phyloP scores from a whole-genome alignment of 2,113 vertebrate genomes.

The Mobula birostris region DNA sequence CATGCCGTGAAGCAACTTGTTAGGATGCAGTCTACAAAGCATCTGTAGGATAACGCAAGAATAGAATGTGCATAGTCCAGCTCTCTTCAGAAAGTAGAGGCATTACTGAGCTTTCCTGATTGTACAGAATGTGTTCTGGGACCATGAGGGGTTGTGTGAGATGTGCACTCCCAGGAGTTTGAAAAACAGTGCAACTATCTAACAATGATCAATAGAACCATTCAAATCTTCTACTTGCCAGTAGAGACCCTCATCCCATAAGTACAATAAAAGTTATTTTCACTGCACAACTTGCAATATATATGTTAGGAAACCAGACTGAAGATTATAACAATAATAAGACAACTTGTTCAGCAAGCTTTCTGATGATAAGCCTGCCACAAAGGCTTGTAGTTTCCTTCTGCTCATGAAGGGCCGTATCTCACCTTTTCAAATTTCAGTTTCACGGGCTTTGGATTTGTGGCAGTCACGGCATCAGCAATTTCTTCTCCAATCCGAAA shows the following conservation, averaged over 20 bases:
- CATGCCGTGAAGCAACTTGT: no score
- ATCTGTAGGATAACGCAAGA: no score
- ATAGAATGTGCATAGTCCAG: no score
- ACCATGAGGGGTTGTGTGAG: no score
- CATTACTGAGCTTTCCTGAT: no score
- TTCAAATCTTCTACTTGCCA: background rate
- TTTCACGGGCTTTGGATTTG: slow-evolving; percentile 91
- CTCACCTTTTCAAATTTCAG: slow-evolving; percentile 97
- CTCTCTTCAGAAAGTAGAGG: no score
- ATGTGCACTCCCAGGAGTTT: no score
- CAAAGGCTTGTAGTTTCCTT: background rate
- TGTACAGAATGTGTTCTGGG: no score
- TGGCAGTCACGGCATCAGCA: slow-evolving; percentile 91
- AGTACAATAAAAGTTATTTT: background rate
- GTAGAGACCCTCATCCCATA: background rate
- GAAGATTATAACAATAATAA: background rate
- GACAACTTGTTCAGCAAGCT: background rate
- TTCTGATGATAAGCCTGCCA: background rate
- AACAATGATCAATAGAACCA: background rate
- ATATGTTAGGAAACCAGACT: no score
- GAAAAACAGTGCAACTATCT: background rate
- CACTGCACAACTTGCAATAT: background rate
- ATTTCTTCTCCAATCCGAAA: slow-evolving; percentile 96
- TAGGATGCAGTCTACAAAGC: no score
- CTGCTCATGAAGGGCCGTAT: background rate